Evolutionary conservation across 1,140 invertebrate genomes (phyloP), one percentile per base, ranked within the genome.

Genomic region (Brachionus angularis): DNA sequence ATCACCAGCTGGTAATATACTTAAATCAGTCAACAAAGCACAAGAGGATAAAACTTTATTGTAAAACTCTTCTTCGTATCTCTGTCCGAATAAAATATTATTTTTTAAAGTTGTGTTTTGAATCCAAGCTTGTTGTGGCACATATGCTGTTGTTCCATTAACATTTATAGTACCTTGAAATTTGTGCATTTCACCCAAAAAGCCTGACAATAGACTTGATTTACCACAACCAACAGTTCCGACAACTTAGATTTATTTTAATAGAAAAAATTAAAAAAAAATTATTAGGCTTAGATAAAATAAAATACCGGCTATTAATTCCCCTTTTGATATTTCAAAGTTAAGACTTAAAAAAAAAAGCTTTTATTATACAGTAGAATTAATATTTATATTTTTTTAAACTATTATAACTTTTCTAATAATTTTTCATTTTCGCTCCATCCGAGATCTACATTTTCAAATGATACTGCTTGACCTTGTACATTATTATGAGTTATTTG

Each of bases 201-300:
- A 82, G 2, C 91, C 90, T 18, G 89, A 88, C 34, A 94, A 82
- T 1, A 95, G 82, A 29, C 91, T 93, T 76, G 88, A 91, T 83
- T 96, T 95, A 29, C 92, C 93, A 42, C 89, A 87, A 70, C 91
- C 92, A 1, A 95, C 91, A 49, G 86, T 86, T 31, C 92, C 92
- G 33, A 93, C 90, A 49, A 93, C 84, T n/a, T 90, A 90, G 42
- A 89, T 86, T 12, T 91, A 82, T 5, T 31, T 34, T 29, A 14
- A 23, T 18, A 16, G 39, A 16, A 10, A 42, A 42, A 42, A 42
- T 10, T 1, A 14, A 67, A 27, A 67, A 34, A 16, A 29, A 25
- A n/a, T 25, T 21, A 29, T 25, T 25, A 16, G 21, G 18, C 8
- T 10, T 16, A 18, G 12, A 23, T 0, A 34, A 29, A 3, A 27